Conservation (phyloP, 1,140 invertebrate species). For the Nautilus pompilius region DNA sequence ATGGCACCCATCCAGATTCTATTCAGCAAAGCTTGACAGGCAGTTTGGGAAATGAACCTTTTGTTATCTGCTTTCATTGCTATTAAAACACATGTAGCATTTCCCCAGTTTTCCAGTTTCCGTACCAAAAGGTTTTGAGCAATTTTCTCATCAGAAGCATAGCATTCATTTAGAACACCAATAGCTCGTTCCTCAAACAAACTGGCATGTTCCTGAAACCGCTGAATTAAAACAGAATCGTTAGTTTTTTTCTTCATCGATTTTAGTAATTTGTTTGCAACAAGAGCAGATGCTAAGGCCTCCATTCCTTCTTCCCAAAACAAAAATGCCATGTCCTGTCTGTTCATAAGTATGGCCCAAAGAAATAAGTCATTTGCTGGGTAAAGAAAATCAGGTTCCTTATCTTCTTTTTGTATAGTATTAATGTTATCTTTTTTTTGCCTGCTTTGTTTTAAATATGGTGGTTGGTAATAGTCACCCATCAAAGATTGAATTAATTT, state of each 20-base stretch:
- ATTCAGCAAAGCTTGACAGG: slow-evolving; percentile 51
- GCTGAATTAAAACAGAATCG: slow-evolving; percentile 39
- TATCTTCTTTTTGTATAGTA: too few species aligned
- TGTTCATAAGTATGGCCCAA: slow-evolving; percentile 54
- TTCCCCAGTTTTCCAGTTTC: slow-evolving; percentile 44
- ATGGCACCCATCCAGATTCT: slow-evolving; percentile 52
- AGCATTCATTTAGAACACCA: slow-evolving; percentile 51
- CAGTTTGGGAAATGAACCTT: slow-evolving; percentile 49
- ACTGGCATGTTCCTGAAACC: slow-evolving; percentile 33
- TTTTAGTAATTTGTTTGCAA: slow-evolving; percentile 42
- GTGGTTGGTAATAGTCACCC: slow-evolving; percentile 43
- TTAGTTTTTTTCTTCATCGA: slow-evolving; percentile 35
- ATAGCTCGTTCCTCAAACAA: slow-evolving; percentile 46
- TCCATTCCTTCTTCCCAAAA: slow-evolving; percentile 53
- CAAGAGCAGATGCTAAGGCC: slow-evolving; percentile 46
- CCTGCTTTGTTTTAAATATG: too few species aligned
- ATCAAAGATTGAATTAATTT: slow-evolving; percentile 43
- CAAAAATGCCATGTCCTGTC: slow-evolving; percentile 49
- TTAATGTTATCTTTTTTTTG: too few species aligned
- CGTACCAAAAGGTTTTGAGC: slow-evolving; percentile 44
- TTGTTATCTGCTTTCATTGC: slow-evolving; percentile 52
- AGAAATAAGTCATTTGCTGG: slow-evolving; percentile 55
- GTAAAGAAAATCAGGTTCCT: slow-evolving; percentile 47
- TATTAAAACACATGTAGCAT: slow-evolving; percentile 44
- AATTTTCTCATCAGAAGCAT: slow-evolving; percentile 46